Base-by-base conservation (phyloP, 2,888 invertebrate genomes). In the Epiblema foenella region DNA sequence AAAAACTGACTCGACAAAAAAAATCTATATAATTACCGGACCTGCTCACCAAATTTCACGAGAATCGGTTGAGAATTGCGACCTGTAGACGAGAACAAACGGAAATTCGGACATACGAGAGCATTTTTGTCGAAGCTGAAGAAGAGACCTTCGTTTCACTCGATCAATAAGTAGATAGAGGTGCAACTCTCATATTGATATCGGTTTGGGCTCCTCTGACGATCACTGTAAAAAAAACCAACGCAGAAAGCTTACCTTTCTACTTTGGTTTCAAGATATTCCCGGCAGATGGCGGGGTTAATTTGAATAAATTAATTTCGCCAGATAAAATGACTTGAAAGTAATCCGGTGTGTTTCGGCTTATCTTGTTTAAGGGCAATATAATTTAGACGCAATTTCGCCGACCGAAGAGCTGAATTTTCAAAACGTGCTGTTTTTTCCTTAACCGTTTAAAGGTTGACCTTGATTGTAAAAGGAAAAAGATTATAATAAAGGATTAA, bases 291-390 rank as follows among this genome's bases (percentile, higher is more conserved):
- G 64, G 64, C 64, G 20, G 64, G 15, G 52, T 52, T 54, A 64
- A 64, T 64, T 64, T 54, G 18, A 64, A 64, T 64, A 64, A 64
- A 64, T 64, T 64, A 64, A 64, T 54, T 64, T 64, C 39, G 20
- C 7, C 20, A 39, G 63, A 54, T 64, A 64, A 20, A 52, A 54
- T 9, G 39, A 64, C 52, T 54, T 54, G 64, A 64, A 54, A 64
- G 64, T 64, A 64, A 39, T 52, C 56, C 56, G 52, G 54, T 64
- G 52, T 54, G 33, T 37, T 63, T 29, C 17, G 24, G 52, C 64
- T 64, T 64, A 64, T 64, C 52, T 64, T 64, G 20, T 64, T 64
- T 54, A 29, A 51, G n/a, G 46, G n/a, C n/a, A n/a, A n/a, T n/a
- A n/a, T 8, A 20, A 18, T 51, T 29, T 29, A 52, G 52, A 63